Percentiles rank a stretch among this genome's conserved stretches.
Evolutionary conservation across 2,888 invertebrate species (phyloP).

Genomic region (Drosophila aldrichi): DNA sequence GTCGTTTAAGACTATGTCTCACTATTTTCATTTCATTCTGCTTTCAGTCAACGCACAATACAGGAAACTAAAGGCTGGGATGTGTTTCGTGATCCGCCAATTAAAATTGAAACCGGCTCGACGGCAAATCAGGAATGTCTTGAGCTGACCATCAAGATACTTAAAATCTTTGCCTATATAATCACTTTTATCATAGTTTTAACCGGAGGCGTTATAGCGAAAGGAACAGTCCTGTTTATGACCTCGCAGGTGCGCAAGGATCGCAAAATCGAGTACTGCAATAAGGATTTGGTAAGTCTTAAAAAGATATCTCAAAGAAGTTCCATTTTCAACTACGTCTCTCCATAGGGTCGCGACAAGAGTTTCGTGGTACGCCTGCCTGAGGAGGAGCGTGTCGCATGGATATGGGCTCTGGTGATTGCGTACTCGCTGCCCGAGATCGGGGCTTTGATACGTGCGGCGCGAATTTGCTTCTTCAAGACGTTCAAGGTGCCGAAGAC

Average conservation of each 20-base stretch:
- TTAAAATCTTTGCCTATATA: constrained; percentile 94
- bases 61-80: constrained; percentile 98
- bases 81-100: constrained; percentile 96
- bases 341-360: constrained; percentile 91
- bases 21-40: neutral
- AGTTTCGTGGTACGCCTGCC: constrained; percentile 93
- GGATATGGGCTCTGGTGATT: constrained; percentile 96
- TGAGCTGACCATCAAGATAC: constrained; percentile 92
- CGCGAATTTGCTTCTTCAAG: constrained; percentile 96
- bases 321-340: neutral
- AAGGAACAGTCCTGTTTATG: constrained; percentile 96
- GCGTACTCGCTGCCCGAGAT: constrained; percentile 95
- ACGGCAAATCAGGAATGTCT: constrained; percentile 95
- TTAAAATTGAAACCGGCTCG: constrained; percentile 94
- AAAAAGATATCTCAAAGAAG: neutral
- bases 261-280: constrained; percentile 92
- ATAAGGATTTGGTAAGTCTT: constrained; percentile 91
- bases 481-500: constrained; percentile 90
- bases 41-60: constrained; percentile 90
- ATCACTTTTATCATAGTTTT: constrained; percentile 94
- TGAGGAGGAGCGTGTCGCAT: constrained; percentile 94
- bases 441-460: constrained; percentile 93
- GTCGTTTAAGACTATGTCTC: neutral
- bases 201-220: constrained; percentile 93
- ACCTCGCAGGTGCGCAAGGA: constrained; percentile 94